Conservation (phyloP, 2,113 vertebrate species). For the Ceyx melanurus region DNA sequence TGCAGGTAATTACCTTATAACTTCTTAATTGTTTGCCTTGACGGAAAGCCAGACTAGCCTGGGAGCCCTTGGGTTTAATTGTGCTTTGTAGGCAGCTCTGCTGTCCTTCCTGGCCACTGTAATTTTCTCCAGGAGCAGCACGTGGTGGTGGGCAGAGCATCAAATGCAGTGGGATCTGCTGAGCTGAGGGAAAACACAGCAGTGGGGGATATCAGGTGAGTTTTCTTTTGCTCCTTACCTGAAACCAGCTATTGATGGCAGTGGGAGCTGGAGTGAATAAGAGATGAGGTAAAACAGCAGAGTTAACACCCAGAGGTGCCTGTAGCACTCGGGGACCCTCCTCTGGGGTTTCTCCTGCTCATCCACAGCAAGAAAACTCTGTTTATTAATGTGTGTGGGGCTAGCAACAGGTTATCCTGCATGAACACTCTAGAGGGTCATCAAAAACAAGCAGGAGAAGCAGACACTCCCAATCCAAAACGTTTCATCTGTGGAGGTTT, state of each 20-base stretch:
- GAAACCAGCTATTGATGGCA: not conserved
- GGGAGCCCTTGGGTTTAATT: not conserved
- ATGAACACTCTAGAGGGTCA: not conserved
- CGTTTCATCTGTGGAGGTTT: not conserved
- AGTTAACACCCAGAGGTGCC: not conserved
- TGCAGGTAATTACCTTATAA: not conserved
- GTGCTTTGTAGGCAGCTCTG: not conserved
- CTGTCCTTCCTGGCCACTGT: not conserved
- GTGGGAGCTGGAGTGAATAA: not conserved
- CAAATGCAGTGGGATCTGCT: not conserved
- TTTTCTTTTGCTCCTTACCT: not conserved
- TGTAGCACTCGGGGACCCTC: not conserved
- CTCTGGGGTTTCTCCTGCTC: not conserved
- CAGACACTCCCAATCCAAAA: not conserved
- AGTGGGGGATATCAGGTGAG: not conserved
- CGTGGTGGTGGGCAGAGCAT: not conserved
- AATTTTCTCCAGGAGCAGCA: not conserved
- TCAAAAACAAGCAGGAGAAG: not conserved
- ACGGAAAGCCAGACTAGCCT: not conserved
- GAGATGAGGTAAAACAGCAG: not conserved
- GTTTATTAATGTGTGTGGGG: not conserved
- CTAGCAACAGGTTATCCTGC: not conserved
- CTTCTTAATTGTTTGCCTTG: rapidly evolving
- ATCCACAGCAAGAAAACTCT: not conserved
- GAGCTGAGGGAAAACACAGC: not conserved